Evolutionary conservation across 1,140 invertebrate species (phyloP), one percentile per base, ranked within the genome.

Genomic region (Cydia splendana): DNA sequence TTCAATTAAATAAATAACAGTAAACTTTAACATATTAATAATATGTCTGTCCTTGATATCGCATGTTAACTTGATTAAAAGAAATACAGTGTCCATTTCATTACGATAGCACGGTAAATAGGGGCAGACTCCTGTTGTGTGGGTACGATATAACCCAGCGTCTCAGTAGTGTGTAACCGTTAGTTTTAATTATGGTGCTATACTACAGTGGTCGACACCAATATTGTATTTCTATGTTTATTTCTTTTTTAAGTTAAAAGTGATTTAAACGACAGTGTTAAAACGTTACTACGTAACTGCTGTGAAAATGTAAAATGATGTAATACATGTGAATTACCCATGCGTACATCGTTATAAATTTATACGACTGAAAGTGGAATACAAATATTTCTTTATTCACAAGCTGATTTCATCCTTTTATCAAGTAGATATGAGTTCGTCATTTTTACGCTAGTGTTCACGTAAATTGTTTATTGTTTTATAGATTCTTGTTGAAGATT

Each of bases 131-230:
- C 18, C 18, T 24, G 57, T n/a, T 62, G 18, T 62, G 57, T 24
- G 2, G 24, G 24, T 62, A 62, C 57, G 57, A 62, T 87, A 84
- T 85, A 77, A 84, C 85, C 75, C 81, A 81, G 75, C 73, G 83
- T 81, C 82, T 88, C 84, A 79, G 81, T 80, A 77, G 78, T 85
- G 81, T 81, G 79, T 79, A 87, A 85, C 81, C 77, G 57, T 85
- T 86, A 85, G 85, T 80, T 83, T 84, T 87, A 87, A 88, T 86
- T 84, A 85, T 86, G 90, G 89, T 91, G 89, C 89, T 91, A 88
- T 81, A 82, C 80, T 80, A 80, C 79, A 81, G 75, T 81, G 79
- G 82, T 87, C 81, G 85, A 88, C 87, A 90, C 87, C 87, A 85
- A 88, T 85, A 85, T 81, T 82, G 81, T 86, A 85, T 88, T 85